Evolutionary conservation across 2,113 vertebrate species (phyloP).

Genomic region (Nyctereutes procyonoides): DNA sequence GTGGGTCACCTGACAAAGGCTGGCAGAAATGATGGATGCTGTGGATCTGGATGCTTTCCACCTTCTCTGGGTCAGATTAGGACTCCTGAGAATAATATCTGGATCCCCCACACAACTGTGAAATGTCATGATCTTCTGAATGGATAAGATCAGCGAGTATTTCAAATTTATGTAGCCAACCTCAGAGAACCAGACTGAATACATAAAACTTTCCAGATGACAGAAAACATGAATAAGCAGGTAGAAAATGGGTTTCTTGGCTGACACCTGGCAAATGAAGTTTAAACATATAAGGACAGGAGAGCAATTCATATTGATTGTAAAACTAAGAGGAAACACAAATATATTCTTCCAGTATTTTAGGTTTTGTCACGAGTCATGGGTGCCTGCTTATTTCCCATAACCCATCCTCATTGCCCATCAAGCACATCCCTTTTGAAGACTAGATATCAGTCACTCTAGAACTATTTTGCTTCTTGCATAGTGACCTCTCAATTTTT

Average conservation of each 20-base stretch:
- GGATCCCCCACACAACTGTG: not conserved
- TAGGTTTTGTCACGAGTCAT: not conserved
- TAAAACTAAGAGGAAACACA: constrained; percentile 42
- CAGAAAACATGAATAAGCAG: constrained; percentile 48
- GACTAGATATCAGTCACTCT: not conserved
- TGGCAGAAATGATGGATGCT: not conserved
- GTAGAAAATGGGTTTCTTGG: constrained; percentile 47
- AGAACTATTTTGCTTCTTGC: not conserved
- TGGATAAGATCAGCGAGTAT: constrained; percentile 38
- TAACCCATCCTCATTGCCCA: not conserved
- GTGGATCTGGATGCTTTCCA: not conserved
- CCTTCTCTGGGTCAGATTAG: constrained; percentile 57
- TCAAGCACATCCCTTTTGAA: not conserved
- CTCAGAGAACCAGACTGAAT: constrained; percentile 48
- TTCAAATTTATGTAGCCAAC: constrained; percentile 43
- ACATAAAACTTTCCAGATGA: constrained; percentile 51
- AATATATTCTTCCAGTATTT: not conserved
- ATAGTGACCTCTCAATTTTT: not conserved
- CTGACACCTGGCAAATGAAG: constrained; percentile 49
- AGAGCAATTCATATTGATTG: constrained; percentile 48
- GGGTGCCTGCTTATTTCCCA: not conserved
- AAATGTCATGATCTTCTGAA: constrained; percentile 48
- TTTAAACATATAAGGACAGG: constrained; percentile 58
- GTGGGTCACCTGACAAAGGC: constrained; percentile 31
- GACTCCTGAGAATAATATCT: not conserved